Conservation (phyloP, 1,140 invertebrate species). For the Araneus ventricosus region DNA sequence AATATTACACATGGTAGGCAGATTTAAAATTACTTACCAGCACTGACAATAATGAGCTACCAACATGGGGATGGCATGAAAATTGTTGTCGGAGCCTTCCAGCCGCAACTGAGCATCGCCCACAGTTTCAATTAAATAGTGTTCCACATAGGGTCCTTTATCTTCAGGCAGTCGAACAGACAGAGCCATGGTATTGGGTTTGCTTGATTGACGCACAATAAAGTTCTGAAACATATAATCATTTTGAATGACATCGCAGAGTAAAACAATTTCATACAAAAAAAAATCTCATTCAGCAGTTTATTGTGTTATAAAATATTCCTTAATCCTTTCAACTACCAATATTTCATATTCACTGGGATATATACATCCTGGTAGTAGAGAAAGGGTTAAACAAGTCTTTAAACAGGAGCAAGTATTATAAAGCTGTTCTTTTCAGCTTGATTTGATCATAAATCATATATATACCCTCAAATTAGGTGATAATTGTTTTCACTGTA, state of each 20-base stretch:
- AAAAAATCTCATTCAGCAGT: too few species aligned
- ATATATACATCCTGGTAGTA: too few species aligned
- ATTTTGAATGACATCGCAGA: neutral
- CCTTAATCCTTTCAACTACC: too few species aligned
- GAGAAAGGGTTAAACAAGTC: too few species aligned
- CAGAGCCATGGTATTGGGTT: constrained; percentile 94
- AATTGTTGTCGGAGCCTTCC: constrained; percentile 95
- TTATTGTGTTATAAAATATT: too few species aligned
- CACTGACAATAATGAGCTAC: constrained; percentile 96
- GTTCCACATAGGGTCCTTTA: constrained; percentile 94
- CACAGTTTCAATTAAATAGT: constrained; percentile 95
- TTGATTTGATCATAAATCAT: too few species aligned
- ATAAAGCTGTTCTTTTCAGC: too few species aligned
- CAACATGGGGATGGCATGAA: constrained; percentile 93
- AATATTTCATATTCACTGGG: too few species aligned
- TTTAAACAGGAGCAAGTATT: too few species aligned
- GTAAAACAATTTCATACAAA: neutral
- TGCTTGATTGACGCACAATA: constrained; percentile 95
- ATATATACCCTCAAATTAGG: too few species aligned
- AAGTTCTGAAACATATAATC: constrained; percentile 86
- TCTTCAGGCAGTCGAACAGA: constrained; percentile 92
- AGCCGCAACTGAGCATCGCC: constrained; percentile 88
- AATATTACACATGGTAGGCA: neutral
- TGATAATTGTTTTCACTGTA: too few species aligned
- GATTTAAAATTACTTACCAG: constrained; percentile 84